Evolutionary conservation across 2,113 vertebrate genomes (phyloP).

Genomic region (Pseudorasbora parva): DNA sequence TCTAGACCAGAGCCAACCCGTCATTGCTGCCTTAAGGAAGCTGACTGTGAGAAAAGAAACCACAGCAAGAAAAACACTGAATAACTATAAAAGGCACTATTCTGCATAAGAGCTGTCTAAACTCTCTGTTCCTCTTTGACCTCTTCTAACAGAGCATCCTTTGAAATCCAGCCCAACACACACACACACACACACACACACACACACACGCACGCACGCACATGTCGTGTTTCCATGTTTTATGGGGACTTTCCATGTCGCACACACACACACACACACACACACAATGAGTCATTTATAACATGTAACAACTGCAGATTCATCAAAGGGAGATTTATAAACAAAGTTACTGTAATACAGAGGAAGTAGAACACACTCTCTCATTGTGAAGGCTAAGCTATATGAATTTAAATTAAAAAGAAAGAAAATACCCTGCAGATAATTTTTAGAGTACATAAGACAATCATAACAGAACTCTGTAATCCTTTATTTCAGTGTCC

Average conservation of each 20-base stretch:
- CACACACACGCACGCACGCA: too few relatives aligned
- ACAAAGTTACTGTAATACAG: conserved; percentile 3
- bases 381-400: neutral
- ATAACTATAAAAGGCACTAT: conserved; percentile 20
- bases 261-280: neutral
- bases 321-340: neutral
- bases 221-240: too few relatives aligned
- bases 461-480: too few relatives aligned
- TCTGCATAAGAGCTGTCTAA: conserved; percentile 30
- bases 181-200: neutral
- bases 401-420: neutral
- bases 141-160: conserved; percentile 43
- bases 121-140: conserved; percentile 44
- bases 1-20: neutral
- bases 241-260: too few relatives aligned
- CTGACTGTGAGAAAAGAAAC: neutral
- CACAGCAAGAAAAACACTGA: conserved; percentile 1
- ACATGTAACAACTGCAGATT: neutral
- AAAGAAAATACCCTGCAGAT: too few relatives aligned
- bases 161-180: conserved; percentile 37
- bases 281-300: neutral
- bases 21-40: neutral
- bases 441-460: too few relatives aligned
- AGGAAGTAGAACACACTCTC: neutral
- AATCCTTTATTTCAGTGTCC: too few relatives aligned